Evolutionary conservation across 1,140 invertebrate species (phyloP).

Genomic region (Lepidurus couesii): DNA sequence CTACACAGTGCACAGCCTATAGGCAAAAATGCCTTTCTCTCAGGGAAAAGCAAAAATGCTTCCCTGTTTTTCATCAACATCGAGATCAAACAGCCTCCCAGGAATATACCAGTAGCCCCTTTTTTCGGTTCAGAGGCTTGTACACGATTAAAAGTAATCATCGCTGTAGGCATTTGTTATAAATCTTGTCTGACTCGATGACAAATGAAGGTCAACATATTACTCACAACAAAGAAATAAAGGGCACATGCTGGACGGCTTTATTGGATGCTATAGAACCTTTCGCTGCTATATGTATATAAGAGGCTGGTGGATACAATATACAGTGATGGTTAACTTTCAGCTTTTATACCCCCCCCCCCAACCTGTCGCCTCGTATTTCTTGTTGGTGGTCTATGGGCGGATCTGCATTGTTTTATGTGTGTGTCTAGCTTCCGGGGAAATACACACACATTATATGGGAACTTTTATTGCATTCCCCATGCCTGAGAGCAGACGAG

Average conservation of each 20-base stretch:
- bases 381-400: not conserved
- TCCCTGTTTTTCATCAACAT: no score
- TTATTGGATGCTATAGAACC: not conserved
- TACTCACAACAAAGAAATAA: not conserved
- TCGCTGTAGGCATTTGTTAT: not conserved
- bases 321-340: not conserved
- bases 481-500: slow-evolving; percentile 2
- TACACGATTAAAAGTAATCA: no score
- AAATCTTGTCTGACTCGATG: not conserved
- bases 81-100: no score
- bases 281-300: not conserved
- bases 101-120: no score
- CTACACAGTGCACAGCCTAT: no score
- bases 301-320: not conserved
- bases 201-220: slow-evolving; percentile 9
- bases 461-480: not conserved
- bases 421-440: not conserved
- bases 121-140: no score
- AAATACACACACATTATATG: not conserved
- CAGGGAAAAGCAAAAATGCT: no score
- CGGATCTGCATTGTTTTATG: not conserved
- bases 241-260: not conserved
- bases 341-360: not conserved
- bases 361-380: not conserved
- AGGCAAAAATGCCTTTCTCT: no score